Evolutionary conservation across 2,113 vertebrate species (phyloP), one percentile per base, ranked within the genome.

Genomic region (Monarcha castaneiventris): DNA sequence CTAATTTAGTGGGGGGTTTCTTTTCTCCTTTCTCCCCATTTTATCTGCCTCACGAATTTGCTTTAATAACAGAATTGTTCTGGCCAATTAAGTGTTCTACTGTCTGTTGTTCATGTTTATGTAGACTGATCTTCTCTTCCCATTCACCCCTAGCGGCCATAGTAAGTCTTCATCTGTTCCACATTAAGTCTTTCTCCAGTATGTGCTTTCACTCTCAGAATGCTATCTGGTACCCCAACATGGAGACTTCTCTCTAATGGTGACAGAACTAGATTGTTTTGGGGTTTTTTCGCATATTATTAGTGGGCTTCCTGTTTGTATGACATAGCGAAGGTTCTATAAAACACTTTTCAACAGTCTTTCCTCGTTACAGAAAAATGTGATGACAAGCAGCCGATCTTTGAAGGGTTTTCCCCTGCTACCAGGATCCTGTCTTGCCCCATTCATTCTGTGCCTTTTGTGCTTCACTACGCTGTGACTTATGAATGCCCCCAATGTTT

Each of bases 1-100:
- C 26, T 74, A 33, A 51, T 68, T 83, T 69, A 30, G n/a, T 49
- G 2, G 2, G 8, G 26, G 1, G 1, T 0, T 58, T 49, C 3
- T 27, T 35, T 39, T 74, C 17, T 51, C 48, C 32, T 73, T 59
- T 59, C 21, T 76, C 7, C 11, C 3, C 3, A 4, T 85, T 85
- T 64, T 52, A 15, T 35, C 49, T 80, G 21, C n/a, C 26, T 83
- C 32, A 37, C 3, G 64, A 66, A 22, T 37, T 64, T 5, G 25
- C 46, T 88, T 74, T 81, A 51, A 14, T 46, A 75, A 11, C 12
- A 68, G 33, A 83, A 52, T 11, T 62, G 6, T 56, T 19, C 23
- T 49, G 43, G 20, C 4, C 11, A 44, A 16, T 62, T 81, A 26
- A 52, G 23, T 62, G 12, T 61, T 94, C 55, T 61, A 27, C 23